A percentile compares a stretch with the other conserved stretches of the same genome.
Conservation (phyloP, 2,113 vertebrate species). For the Ictalurus furcatus region DNA sequence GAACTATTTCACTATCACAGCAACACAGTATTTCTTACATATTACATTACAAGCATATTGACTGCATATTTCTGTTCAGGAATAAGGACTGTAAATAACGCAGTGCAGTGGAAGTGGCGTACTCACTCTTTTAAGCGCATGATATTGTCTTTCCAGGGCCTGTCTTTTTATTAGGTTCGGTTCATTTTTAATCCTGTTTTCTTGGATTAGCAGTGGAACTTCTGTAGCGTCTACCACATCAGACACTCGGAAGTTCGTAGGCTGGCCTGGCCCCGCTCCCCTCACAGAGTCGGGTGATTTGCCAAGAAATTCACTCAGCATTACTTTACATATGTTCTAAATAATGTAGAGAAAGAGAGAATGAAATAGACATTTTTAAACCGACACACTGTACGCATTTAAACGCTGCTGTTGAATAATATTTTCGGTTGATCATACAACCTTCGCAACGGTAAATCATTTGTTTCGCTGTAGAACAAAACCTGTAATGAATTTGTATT, state of each 20-base stretch:
- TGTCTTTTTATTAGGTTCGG: neutral
- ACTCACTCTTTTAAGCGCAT: neutral
- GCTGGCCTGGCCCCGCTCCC: too few relatives aligned
- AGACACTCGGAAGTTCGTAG: too few relatives aligned
- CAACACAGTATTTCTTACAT: too few relatives aligned
- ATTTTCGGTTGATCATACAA: neutral
- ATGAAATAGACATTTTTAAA: neutral
- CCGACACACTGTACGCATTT: too few relatives aligned
- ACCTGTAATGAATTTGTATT: neutral
- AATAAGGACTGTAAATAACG: neutral
- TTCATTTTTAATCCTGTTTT: neutral
- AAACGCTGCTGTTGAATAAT: neutral
- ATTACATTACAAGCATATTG: too few relatives aligned
- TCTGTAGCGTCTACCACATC: neutral
- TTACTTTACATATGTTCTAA: neutral
- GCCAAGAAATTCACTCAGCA: neutral
- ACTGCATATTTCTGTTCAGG: neutral
- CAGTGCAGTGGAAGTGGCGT: neutral
- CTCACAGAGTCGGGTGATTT: neutral
- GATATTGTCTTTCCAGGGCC: neutral
- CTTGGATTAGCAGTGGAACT: constrained; percentile 6
- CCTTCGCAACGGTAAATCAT: neutral
- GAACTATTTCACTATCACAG: too few relatives aligned
- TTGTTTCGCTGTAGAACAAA: neutral
- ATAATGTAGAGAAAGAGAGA: neutral